Conservation (phyloP, 1,140 invertebrate species). For the Drosophila arawakana region DNA sequence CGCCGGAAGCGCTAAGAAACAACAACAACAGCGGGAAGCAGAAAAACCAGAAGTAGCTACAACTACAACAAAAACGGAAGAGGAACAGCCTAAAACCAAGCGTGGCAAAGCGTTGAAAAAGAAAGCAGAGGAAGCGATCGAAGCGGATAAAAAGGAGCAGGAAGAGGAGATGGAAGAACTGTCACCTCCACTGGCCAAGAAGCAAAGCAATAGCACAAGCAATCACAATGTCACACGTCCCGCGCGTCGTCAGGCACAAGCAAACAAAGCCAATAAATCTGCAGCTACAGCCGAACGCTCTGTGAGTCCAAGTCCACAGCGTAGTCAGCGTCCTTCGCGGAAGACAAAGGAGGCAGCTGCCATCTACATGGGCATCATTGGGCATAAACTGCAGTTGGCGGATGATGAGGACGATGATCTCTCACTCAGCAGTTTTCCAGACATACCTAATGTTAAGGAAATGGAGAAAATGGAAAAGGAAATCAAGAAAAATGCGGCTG, state of each 20-base stretch:
- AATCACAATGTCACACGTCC: constrained; percentile 43
- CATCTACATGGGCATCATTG: constrained; percentile 90
- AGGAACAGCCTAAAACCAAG: constrained; percentile 18
- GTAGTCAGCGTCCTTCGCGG: constrained; percentile 86
- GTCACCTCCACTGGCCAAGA: constrained; percentile 57
- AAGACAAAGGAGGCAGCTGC: constrained; percentile 91
- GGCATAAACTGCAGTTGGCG: constrained; percentile 87
- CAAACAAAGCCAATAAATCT: constrained; percentile 39
- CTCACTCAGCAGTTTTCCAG: constrained; percentile 88
- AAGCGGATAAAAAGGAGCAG: constrained; percentile 18
- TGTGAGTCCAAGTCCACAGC: constrained; percentile 49
- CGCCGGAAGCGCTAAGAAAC: constrained; percentile 45
- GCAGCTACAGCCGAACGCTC: constrained; percentile 23
- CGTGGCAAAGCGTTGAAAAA: constrained; percentile 34
- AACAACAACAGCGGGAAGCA: constrained; percentile 9
- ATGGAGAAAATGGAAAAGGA: constrained; percentile 88
- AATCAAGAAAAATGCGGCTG: constrained; percentile 85
- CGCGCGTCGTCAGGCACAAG: constrained; percentile 50
- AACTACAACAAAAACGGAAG: not conserved
- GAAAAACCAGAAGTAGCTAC: constrained; percentile 4
- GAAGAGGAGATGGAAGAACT: constrained; percentile 44
- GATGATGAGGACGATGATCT: constrained; percentile 87
- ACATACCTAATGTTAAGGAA: constrained; percentile 87
- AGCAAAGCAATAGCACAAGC: constrained; percentile 27
- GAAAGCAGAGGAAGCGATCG: constrained; percentile 23